phyloP scores from a whole-genome alignment of 2,113 vertebrate species.

The Ammodytes marinus region DNA sequence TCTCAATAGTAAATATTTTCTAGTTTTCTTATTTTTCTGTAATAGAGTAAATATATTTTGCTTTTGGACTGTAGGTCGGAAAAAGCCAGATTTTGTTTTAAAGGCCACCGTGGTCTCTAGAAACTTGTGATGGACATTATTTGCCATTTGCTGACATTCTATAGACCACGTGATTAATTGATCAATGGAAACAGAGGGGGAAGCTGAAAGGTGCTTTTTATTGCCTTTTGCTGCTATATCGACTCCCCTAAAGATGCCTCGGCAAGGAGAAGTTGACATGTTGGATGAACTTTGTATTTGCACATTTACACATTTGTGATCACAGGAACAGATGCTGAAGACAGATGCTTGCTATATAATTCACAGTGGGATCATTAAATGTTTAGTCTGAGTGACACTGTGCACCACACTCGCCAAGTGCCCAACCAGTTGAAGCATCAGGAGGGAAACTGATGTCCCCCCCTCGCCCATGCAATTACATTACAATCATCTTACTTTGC shows the following conservation, averaged over 20 bases:
- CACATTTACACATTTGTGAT: conserved; percentile 63
- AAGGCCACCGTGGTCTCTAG: background rate
- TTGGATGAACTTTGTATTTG: conserved; percentile 63
- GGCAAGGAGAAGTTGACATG: conserved; percentile 29
- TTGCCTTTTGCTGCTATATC: background rate
- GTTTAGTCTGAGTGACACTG: conserved; percentile 58
- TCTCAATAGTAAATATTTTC: background rate
- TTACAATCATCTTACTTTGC: background rate
- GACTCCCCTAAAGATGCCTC: background rate
- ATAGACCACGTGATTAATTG: background rate
- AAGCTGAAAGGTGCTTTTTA: background rate
- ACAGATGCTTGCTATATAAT: conserved; percentile 61
- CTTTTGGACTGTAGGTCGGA: background rate
- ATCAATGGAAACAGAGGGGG: background rate
- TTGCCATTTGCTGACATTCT: background rate
- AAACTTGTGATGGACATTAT: background rate
- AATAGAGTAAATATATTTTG: background rate
- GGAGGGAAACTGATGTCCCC: conserved; percentile 27
- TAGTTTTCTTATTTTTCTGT: background rate
- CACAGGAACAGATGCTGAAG: conserved; percentile 63
- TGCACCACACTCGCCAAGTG: conserved; percentile 16
- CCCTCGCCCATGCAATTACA: conserved; percentile 7
- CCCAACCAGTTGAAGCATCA: conserved; percentile 37
- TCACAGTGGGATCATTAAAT: conserved; percentile 59
- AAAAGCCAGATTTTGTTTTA: background rate